Conservation (phyloP, 2,888 invertebrate species). For the Steinernema scapterisci region DNA sequence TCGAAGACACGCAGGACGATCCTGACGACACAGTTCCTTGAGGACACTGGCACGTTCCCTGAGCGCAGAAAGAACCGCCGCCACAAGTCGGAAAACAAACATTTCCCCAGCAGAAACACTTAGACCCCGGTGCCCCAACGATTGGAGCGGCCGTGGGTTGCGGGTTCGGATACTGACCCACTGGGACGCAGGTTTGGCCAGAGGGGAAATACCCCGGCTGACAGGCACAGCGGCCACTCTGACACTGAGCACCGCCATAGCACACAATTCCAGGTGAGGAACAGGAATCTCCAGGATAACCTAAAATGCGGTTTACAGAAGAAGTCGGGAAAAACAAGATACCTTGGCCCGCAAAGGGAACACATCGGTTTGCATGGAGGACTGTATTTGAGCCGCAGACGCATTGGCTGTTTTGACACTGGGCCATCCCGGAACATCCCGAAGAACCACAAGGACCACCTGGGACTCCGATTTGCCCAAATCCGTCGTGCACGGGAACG, state of each 20-base stretch:
- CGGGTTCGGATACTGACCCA: constrained; percentile 16
- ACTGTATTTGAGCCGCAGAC: constrained; percentile 49
- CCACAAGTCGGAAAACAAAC: constrained; percentile 43
- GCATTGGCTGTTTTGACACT: constrained; percentile 50
- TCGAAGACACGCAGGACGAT: background rate
- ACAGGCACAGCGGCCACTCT: constrained; percentile 47
- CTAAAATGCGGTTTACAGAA: constrained; percentile 9
- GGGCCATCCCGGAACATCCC: constrained; percentile 48
- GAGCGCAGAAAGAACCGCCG: constrained; percentile 59
- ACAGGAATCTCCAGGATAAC: constrained; percentile 42
- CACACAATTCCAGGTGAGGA: constrained; percentile 38
- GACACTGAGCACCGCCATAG: constrained; percentile 47
- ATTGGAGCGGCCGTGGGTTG: constrained; percentile 1
- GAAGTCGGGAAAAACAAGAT: background rate
- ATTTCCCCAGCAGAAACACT: constrained; percentile 12
- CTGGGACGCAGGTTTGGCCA: constrained; percentile 40
- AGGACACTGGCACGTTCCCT: constrained; percentile 59
- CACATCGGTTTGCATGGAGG: constrained; percentile 42
- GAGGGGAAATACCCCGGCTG: constrained; percentile 34
- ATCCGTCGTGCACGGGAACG: background rate
- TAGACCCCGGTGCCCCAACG: background rate
- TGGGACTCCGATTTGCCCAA: background rate
- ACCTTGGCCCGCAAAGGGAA: constrained; percentile 40
- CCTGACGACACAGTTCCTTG: constrained; percentile 45
- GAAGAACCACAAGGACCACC: constrained; percentile 8